Base-by-base conservation (phyloP, 2,797 vertebrate species). In the Phrynocephalus forsythii region DNA sequence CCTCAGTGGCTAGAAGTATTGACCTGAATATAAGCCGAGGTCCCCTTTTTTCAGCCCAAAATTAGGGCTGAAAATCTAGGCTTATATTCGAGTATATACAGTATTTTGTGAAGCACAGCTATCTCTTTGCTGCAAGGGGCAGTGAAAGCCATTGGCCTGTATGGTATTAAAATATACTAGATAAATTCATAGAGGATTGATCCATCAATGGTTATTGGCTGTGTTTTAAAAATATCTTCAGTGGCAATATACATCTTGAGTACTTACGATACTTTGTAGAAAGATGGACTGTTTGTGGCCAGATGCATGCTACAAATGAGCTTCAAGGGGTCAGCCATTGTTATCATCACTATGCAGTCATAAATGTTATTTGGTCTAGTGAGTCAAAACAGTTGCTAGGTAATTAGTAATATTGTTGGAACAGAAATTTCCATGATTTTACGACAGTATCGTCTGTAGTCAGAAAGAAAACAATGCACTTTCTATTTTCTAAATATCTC, bases 401-500 rank as follows among this genome's bases (percentile, higher is more conserved):
- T n/a, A 44, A 7, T 68, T 44, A 22, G 38, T 66, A 66, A 24
- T 22, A 38, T 52, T 38, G 22, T 50, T n/a, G 8, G 48, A 60
- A 38, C 22, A 77, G 18, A 2, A 24, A 9, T 77, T 44, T n/a
- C 28, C 5, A 28, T 26, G 76, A 13, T 50, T 50, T 82, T 50
- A 66, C n/a, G 30, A 11, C 13, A 33, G 44, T 66, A 33, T 16
- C 13, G 3, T 75, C 10, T 63, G 26, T 20, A 28, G n/a, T 38
- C 56, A 68, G 33, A n/a, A 82, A 6, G 7, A 77, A 26, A 79
- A n/a, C 71, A 89, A 16, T 44, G 76, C 86, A 76, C 76, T 87
- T 1, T 91, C 80, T 73, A 80, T 90, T 28, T 86, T 93, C 92
- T 84, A 87, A 15, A 95, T 79, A 89, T 90, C 81, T 91, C 83